phyloP scores from a whole-genome alignment of 2,888 invertebrate species.

The Cosmopolites sordidus region DNA sequence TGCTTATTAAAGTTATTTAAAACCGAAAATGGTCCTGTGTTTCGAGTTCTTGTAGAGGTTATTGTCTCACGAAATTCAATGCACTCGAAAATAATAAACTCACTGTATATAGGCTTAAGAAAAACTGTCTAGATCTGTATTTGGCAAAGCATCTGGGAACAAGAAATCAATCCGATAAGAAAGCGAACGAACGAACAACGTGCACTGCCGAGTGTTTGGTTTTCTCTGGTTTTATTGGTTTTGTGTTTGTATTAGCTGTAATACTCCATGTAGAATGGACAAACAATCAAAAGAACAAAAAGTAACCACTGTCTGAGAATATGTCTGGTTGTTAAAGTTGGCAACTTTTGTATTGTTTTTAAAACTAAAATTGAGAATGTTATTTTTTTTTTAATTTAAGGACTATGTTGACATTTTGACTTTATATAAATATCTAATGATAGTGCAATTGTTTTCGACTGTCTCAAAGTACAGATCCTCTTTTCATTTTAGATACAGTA shows the following conservation, averaged over 20 bases:
- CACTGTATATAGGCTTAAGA: slow-evolving; percentile 12
- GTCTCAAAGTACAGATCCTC: no score
- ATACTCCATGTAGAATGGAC: background rate
- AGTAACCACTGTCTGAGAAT: no score
- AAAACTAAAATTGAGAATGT: no score
- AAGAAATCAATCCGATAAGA: slow-evolving; percentile 13
- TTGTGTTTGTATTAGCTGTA: slow-evolving; percentile 4
- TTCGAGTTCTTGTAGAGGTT: background rate
- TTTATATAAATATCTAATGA: no score
- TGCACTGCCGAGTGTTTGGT: slow-evolving; percentile 1
- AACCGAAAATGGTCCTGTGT: no score
- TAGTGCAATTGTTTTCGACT: no score
- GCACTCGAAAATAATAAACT: slow-evolving; percentile 7
- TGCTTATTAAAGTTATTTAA: no score
- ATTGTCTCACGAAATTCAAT: slow-evolving; percentile 6
- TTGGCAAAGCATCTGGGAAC: slow-evolving; percentile 11
- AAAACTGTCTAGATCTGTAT: slow-evolving; percentile 12
- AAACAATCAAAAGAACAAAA: background rate
- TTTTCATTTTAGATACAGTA: no score
- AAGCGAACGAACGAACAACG: background rate
- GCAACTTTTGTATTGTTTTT: no score
- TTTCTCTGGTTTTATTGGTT: slow-evolving; percentile 9
- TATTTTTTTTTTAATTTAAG: no score
- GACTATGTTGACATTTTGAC: no score
- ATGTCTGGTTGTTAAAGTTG: no score